These are phyloP conservation scores for Phataginus tetradactyla DNA, from an alignment of 2,797 vertebrate species.

Conservation along the genomic window DNA sequence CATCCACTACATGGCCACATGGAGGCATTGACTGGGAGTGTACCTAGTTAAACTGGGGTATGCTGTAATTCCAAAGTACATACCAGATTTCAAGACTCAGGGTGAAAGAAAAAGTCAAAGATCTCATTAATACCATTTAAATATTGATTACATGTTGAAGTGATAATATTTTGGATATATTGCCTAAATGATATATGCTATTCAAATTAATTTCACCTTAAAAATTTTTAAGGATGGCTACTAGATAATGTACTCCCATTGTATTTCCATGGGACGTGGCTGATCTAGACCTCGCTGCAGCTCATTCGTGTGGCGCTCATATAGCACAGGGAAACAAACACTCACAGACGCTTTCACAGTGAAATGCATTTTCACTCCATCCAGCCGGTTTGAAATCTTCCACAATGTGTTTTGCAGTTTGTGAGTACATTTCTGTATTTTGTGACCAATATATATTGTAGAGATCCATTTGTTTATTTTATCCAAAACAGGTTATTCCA, in stretches of 20 bases:
- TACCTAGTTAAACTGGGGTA: background rate
- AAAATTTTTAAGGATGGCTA: background rate
- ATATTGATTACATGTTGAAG: constrained; percentile 32
- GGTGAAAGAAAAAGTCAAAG: background rate
- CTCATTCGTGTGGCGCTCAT: background rate
- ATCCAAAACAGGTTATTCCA: background rate
- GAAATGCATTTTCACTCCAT: background rate
- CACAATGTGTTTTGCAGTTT: constrained; percentile 19
- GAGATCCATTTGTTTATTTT: constrained; percentile 32
- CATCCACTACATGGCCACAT: background rate
- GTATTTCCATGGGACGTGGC: background rate
- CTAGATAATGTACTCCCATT: constrained; percentile 8
- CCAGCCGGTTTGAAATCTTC: background rate
- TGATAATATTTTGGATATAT: constrained; percentile 24
- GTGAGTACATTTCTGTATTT: background rate
- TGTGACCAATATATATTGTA: background rate
- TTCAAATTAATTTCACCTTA: constrained; percentile 40
- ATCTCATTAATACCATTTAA: constrained; percentile 50
- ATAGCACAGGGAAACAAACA: background rate
- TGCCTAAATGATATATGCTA: constrained; percentile 46
- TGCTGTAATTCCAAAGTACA: background rate
- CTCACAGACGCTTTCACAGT: background rate
- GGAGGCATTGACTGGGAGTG: background rate
- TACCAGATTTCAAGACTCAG: background rate
- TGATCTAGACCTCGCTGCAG: background rate